Percentiles rank a stretch among this genome's conserved stretches.
Evolutionary conservation across 2,113 vertebrate genomes (phyloP).

Genomic region (Sapajus apella): DNA sequence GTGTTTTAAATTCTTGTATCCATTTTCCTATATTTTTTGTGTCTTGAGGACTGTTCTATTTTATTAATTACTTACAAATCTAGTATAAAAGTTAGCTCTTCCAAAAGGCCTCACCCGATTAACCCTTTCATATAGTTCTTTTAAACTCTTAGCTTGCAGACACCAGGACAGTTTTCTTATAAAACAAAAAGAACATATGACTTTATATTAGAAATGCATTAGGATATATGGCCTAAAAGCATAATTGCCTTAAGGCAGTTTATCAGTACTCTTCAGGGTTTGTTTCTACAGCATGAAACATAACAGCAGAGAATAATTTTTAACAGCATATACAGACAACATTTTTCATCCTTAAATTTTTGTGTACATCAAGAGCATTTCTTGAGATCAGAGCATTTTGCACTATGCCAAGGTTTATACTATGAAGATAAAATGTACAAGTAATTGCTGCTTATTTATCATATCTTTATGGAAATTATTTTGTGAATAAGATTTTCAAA

Average conservation of each 20-base stretch:
- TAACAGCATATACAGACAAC: neutral
- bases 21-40: neutral
- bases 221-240: neutral
- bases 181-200: neutral
- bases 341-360: slow-evolving; percentile 48
- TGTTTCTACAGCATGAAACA: slow-evolving; percentile 35
- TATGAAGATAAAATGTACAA: slow-evolving; percentile 19
- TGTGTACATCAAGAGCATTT: neutral
- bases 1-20: neutral
- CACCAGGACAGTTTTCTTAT: neutral
- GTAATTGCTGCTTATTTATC: neutral
- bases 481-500: slow-evolving; percentile 14
- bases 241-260: slow-evolving; percentile 29
- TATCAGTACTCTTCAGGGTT: neutral
- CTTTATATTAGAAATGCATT: neutral
- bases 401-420: neutral
- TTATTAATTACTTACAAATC: slow-evolving; percentile 33
- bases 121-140: neutral
- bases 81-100: neutral
- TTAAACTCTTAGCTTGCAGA: neutral
- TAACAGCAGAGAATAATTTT: neutral
- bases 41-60: neutral
- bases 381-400: neutral
- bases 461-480: slow-evolving; percentile 27
- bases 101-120: neutral